Base-by-base conservation (phyloP, 2,888 invertebrate genomes). In the Caenorhabditis sulstoni region DNA sequence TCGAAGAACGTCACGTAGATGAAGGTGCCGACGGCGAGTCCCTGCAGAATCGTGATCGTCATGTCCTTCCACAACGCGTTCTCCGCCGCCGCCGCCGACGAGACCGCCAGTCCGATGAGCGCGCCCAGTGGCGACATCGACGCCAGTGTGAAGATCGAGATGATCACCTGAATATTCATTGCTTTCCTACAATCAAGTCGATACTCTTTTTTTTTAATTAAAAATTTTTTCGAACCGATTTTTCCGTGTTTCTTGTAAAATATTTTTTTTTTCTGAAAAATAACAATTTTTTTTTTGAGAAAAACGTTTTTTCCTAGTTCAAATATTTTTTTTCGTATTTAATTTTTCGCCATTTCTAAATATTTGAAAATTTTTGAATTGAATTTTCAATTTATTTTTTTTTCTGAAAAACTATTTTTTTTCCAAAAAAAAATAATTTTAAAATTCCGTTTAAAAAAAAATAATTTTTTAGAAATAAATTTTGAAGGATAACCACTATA, bases 1-100 rank as follows among this genome's bases (percentile, higher is more conserved):
- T 97, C 97, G 91, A 97, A 97, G 92, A 97, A 97, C 23, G 96
- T 95, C 20, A 97, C 96, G 91, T 96, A 97, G 4, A 97, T 92
- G 62, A 97, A 93, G 0, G 97, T 97, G 22, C 97, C 97, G 45
- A 95, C 94, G 0, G 97, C 96, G 68, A 97, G 91, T 5, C 96
- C 96, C 92, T 96, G 94, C 14, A 93, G 89, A 50, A 92, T 83
- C 1, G 86, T 81, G 11, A 90, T 75, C 29, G 85, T 68, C 23
- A 82, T 20, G 49, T 85, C 87, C 16, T 70, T 70, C 61, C 61
- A 75, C n/a, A 68, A 18, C 8, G 81, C 49, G 45, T 84, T 73
- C n/a, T 77, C 78, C 1, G 58, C 74, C 9, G 84, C 78, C 1
- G 58, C 74, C 9, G 84, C 83, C 11, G 78, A 65, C 44, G 84